Evolutionary conservation across 1,140 invertebrate species (phyloP).

Genomic region (Ips nitidus): DNA sequence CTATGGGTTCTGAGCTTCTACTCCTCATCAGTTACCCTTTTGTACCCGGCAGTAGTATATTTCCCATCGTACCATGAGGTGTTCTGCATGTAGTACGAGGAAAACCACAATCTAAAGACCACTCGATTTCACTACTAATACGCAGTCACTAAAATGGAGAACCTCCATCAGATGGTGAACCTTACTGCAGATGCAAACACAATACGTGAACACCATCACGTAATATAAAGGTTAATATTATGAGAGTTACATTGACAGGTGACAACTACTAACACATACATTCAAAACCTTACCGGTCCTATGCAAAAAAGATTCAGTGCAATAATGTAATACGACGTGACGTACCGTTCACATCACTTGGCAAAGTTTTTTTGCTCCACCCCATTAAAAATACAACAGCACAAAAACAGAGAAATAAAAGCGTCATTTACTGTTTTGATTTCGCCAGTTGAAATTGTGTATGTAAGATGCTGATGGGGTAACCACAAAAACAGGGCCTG

Average conservation of each 20-base stretch:
- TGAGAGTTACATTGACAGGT: background rate
- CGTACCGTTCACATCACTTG: background rate
- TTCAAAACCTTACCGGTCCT: background rate
- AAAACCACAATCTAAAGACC: too few species aligned
- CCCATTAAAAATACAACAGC: constrained; percentile 20
- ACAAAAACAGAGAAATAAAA: constrained; percentile 7
- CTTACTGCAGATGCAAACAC: too few species aligned
- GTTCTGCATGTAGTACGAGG: too few species aligned
- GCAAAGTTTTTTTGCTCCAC: background rate
- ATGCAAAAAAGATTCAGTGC: background rate
- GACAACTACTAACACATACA: background rate
- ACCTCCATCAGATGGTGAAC: too few species aligned
- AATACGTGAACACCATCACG: too few species aligned
- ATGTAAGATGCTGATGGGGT: constrained; percentile 20
- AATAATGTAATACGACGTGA: background rate
- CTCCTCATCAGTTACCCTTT: too few species aligned
- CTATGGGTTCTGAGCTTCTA: too few species aligned
- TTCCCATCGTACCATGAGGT: too few species aligned
- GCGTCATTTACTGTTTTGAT: constrained; percentile 26
- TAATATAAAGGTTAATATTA: too few species aligned
- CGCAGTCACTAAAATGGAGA: too few species aligned
- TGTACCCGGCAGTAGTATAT: too few species aligned
- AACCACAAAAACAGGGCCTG: constrained; percentile 8
- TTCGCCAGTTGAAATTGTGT: constrained; percentile 18
- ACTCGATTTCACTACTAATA: too few species aligned